Evolutionary conservation across 1,140 invertebrate genomes (phyloP).

Genomic region (Caenorhabditis inopinata): DNA sequence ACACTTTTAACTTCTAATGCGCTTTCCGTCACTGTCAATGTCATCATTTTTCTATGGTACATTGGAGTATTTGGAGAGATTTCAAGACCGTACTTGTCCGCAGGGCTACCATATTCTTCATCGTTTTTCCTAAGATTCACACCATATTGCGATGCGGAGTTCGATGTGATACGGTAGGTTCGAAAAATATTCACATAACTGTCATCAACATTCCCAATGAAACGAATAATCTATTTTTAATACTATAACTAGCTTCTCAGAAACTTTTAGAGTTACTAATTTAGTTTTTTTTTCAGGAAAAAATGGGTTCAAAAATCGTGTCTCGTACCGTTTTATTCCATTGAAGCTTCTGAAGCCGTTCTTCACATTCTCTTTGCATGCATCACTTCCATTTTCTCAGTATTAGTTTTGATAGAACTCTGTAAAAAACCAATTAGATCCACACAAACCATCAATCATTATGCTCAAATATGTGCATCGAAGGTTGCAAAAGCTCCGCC

Average conservation of each 20-base stretch:
- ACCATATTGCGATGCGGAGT: slow-evolving; percentile 28
- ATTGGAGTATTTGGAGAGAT: slow-evolving; percentile 36
- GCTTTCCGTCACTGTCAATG: slow-evolving; percentile 23
- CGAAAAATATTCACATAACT: too few species aligned
- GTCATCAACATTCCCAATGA: too few species aligned
- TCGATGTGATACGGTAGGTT: slow-evolving; percentile 28
- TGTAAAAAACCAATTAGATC: not conserved
- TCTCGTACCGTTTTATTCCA: not conserved
- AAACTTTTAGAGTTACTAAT: too few species aligned
- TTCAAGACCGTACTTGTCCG: slow-evolving; percentile 19
- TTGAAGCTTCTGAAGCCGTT: not conserved
- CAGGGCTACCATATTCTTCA: slow-evolving; percentile 32
- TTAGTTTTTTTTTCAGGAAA: not conserved
- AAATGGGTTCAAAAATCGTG: slow-evolving; percentile 14
- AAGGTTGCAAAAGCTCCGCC: not conserved
- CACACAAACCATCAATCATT: not conserved
- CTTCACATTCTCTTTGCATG: not conserved
- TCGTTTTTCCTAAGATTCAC: slow-evolving; percentile 37
- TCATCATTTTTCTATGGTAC: slow-evolving; percentile 40
- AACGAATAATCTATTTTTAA: too few species aligned
- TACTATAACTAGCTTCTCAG: too few species aligned
- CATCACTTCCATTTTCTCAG: slow-evolving; percentile 19
- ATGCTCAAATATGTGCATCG: not conserved
- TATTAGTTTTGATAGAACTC: not conserved
- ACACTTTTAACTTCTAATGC: slow-evolving; percentile 17